A percentile compares a stretch with the other conserved stretches of the same genome.
phyloP scores from a whole-genome alignment of 2,797 vertebrate species.

The Myotis planiceps region DNA sequence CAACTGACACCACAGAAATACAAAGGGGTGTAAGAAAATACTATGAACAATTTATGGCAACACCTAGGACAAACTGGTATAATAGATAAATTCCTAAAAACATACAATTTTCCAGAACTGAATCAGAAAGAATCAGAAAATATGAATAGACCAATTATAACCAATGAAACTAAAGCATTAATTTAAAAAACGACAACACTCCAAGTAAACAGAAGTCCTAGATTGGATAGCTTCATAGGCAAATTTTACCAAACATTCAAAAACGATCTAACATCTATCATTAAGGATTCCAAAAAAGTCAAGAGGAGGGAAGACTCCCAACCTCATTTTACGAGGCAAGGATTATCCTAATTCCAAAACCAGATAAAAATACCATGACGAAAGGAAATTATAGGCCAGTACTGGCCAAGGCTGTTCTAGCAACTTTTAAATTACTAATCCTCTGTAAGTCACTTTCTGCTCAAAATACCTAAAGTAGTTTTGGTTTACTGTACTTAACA shows the following conservation, averaged over 20 bases:
- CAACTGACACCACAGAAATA: background rate
- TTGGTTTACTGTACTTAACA: background rate
- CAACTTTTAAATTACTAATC: constrained; percentile 24
- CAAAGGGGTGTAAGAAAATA: background rate
- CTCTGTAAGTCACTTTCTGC: constrained; percentile 18
- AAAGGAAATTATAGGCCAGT: background rate
- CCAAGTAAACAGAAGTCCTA: background rate
- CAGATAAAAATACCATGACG: background rate
- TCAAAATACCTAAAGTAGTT: constrained; percentile 6
- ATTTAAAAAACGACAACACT: background rate
- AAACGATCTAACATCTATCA: background rate
- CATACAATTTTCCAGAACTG: background rate
- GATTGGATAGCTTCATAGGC: background rate
- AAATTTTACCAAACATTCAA: background rate
- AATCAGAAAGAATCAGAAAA: background rate
- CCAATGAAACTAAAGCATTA: background rate
- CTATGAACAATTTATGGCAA: background rate
- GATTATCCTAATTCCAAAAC: background rate
- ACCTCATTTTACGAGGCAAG: background rate
- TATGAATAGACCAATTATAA: background rate
- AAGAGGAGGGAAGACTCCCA: background rate
- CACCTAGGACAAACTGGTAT: background rate
- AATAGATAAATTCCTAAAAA: background rate
- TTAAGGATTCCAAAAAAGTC: background rate
- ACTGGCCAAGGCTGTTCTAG: background rate